A percentile compares a stretch with the other conserved stretches of the same genome.
Evolutionary conservation across 2,113 vertebrate genomes (phyloP).

Genomic region (Aegotheles bennettii): DNA sequence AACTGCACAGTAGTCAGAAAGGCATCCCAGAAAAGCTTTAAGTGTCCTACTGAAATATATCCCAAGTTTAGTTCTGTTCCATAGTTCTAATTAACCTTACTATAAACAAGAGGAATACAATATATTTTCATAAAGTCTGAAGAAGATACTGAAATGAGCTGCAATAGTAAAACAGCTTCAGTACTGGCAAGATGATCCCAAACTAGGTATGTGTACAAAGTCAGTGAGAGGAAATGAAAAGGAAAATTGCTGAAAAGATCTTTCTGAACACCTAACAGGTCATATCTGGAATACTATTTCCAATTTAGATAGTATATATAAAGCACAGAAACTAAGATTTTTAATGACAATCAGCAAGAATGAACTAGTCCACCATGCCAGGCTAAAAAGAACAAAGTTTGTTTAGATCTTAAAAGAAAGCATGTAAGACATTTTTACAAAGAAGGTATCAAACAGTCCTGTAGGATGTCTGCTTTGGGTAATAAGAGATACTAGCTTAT

Average conservation of each 20-base stretch:
- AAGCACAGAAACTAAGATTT: not conserved
- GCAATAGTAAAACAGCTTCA: not conserved
- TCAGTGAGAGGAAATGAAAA: not conserved
- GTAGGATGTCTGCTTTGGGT: too few relatives aligned
- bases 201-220: not conserved
- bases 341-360: not conserved
- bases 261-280: not conserved
- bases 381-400: too few relatives aligned
- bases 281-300: not conserved
- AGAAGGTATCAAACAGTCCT: too few relatives aligned
- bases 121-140: not conserved
- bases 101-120: not conserved
- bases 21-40: not conserved
- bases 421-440: too few relatives aligned
- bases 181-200: not conserved
- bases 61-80: not conserved
- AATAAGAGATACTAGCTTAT: too few relatives aligned
- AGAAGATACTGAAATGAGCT: not conserved
- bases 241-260: not conserved
- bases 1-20: not conserved
- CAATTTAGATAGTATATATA: not conserved
- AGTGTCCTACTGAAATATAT: not conserved
- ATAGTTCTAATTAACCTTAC: not conserved
- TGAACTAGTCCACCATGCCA: not conserved
- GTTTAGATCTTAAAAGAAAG: too few relatives aligned